Base-by-base conservation (phyloP, 2,888 invertebrate species). In the Cheilosia impressa region DNA sequence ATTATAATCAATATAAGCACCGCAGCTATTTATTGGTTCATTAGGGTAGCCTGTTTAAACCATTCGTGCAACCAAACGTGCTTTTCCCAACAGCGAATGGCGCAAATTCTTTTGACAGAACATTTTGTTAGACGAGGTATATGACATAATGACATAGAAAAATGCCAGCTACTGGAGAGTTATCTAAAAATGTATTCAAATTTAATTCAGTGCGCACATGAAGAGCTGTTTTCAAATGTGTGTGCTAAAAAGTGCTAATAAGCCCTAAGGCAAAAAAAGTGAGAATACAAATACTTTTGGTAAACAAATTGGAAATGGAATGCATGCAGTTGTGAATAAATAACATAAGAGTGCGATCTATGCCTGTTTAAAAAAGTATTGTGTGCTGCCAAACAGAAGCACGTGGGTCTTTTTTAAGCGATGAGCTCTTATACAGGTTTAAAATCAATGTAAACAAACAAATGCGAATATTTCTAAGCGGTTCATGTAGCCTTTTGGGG, bases 171-270 rank as follows among this genome's bases (percentile, higher is more conserved):
- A 38, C 19, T 24, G 31, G 24, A 62, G 34, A 19, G 34, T 69
- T 19, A 2, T 69, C 24, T 57, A 55, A 41, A 71, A 72, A 52
- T 52, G 17, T 79, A 79, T 79, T 79, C 38, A 58, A 79, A 80
- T 73, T 55, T 17, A 60, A 62, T 73, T 62, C 73, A 55, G 41
- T 65, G 31, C 47, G 50, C 50, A 65, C 57, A 57, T 47, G 55
- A 41, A 17, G 27, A 38, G n/a, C 41, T 52, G 10, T 19, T 22
- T 15, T 22, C 1, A 50, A 50, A 50, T 50, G n/a, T 50, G 22
- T 19, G 22, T 50, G 7, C 19, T 52, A 58, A 22, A 57, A 69
- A 41, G 60, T 71, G 71, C 41, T 71, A 71, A 60, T 60, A 41
- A 52, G 38, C 50, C 57, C 24, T 24, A 52, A n/a, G 15, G 38